A percentile compares a stretch with the other conserved stretches of the same genome.
These are phyloP conservation scores for Drosophila anomelani DNA, from an alignment of 2,888 invertebrate species.

Conservation along the genomic window DNA sequence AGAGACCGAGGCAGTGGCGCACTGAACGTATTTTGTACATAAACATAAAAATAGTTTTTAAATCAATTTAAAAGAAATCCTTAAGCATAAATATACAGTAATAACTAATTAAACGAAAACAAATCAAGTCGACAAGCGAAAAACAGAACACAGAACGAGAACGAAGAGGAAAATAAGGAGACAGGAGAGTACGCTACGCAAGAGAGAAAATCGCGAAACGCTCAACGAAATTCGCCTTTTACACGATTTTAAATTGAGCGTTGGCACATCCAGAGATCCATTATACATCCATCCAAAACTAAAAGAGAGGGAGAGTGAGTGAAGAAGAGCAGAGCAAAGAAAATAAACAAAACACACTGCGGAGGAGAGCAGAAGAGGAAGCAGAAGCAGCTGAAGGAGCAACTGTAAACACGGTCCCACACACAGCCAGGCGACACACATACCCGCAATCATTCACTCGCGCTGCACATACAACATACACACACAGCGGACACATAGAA, in stretches of 20 bases:
- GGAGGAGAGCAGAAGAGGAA: conserved; percentile 5
- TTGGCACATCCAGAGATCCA: conserved; percentile 41
- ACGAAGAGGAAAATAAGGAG: conserved; percentile 12
- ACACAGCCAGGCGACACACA: conserved; percentile 36
- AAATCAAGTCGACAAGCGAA: conserved; percentile 19
- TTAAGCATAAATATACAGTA: conserved; percentile 37
- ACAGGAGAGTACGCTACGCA: conserved; percentile 8
- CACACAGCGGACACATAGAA: conserved; percentile 23
- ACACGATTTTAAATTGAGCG: conserved; percentile 71
- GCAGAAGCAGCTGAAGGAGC: conserved; percentile 38
- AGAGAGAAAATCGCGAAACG: conserved; percentile 33
- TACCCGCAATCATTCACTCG: conserved; percentile 14
- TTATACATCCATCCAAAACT: conserved; percentile 68
- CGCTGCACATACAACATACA: conserved; percentile 32
- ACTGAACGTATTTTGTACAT: conserved; percentile 46
- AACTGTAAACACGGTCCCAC: conserved; percentile 45
- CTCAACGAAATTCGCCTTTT: conserved; percentile 74
- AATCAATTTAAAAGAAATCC: conserved; percentile 52
- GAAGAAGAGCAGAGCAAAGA: background rate
- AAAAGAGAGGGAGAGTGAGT: conserved; percentile 16
- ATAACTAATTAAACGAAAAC: conserved; percentile 25
- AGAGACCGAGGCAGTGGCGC: conserved; percentile 39
- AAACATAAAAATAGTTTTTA: conserved; percentile 47
- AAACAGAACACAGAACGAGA: conserved; percentile 1
- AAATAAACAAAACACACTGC: conserved; percentile 37